Base-by-base conservation (phyloP, 2,888 invertebrate species). In the Agriopis aurantiaria region DNA sequence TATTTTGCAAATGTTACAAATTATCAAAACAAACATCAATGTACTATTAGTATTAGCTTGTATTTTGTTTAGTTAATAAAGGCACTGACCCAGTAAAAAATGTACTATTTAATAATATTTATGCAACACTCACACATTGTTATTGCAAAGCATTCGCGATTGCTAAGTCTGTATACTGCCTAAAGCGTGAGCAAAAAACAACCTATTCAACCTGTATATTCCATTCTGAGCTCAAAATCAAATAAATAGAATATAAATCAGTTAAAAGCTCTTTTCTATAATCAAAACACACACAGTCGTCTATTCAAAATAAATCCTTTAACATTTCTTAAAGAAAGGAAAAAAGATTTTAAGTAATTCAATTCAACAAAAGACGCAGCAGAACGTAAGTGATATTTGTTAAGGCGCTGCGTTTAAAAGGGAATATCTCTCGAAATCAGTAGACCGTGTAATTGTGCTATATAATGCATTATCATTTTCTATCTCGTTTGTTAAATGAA, bases 391-490 rank as follows among this genome's bases (percentile, higher is more conserved):
- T 56, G 64, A 61, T 49, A 40, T 56, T 60, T 41, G 7, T 48
- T 63, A 62, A 61, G 65, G 58, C 65, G 56, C 41, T n/a, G 17
- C 69, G 74, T 78, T 77, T 75, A 71, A 75, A 73, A 72, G 67
- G 58, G 60, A 53, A 71, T 71, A 58, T 55, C 64, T 66, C 63
- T 33, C 49, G 68, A 64, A 58, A n/a, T 48, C 73, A 72, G 52
- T 75, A 75, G 75, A 77, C 77, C 71, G 71, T 73, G 66, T 75
- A 78, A 78, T 78, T 73, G 67, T 74, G 73, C 77, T 76, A 74
- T 61, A 75, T 66, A 72, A 74, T 71, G 69, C 74, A 68, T 76
- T 76, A 73, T 76, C 70, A 76, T 71, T 76, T 74, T 77, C 65
- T 74, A 65, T 75, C 69, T 73, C 74, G 71, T 68, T 73, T 69